These are phyloP conservation scores for Amphiprion percula DNA, from an alignment of 2,113 vertebrate species.

Conservation along the genomic window DNA sequence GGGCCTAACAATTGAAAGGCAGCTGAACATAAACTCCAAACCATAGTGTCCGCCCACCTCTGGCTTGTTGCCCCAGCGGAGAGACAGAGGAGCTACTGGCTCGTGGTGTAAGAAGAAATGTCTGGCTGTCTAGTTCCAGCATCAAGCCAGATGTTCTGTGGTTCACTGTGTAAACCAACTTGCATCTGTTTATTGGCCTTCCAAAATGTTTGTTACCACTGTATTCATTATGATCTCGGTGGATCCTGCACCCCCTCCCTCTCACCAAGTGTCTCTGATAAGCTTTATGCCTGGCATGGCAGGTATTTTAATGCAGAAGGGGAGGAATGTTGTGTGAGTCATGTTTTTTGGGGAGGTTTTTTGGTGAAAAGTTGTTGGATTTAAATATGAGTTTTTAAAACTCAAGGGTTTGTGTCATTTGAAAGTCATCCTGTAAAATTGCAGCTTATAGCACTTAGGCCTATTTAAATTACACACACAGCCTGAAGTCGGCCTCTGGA, in stretches of 20 bases:
- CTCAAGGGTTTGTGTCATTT: neutral
- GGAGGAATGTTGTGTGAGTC: neutral
- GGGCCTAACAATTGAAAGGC: constrained; percentile 59
- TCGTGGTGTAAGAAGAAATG: constrained; percentile 84
- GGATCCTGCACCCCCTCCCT: constrained; percentile 57
- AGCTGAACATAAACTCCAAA: constrained; percentile 57
- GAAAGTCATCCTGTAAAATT: neutral
- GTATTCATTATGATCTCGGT: constrained; percentile 82
- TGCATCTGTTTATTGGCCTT: constrained; percentile 88
- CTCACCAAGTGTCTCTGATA: constrained; percentile 17
- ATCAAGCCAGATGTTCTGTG: constrained; percentile 87
- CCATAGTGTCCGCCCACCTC: constrained; percentile 63
- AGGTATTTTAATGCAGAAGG: constrained; percentile 28
- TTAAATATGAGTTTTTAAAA: neutral
- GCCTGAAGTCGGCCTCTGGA: neutral
- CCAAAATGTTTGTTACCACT: constrained; percentile 87
- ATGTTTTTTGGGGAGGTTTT: no score
- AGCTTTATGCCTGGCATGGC: constrained; percentile 11
- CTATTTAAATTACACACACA: constrained; percentile 1
- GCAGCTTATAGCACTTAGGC: neutral
- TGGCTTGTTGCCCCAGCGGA: constrained; percentile 70
- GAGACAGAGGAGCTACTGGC: constrained; percentile 79
- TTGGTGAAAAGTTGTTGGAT: neutral
- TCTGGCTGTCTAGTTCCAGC: constrained; percentile 85
- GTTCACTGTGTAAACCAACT: constrained; percentile 86